These are phyloP conservation scores for Etia nguti DNA, from an alignment of 2,113 vertebrate genomes.

Conservation along the genomic window DNA sequence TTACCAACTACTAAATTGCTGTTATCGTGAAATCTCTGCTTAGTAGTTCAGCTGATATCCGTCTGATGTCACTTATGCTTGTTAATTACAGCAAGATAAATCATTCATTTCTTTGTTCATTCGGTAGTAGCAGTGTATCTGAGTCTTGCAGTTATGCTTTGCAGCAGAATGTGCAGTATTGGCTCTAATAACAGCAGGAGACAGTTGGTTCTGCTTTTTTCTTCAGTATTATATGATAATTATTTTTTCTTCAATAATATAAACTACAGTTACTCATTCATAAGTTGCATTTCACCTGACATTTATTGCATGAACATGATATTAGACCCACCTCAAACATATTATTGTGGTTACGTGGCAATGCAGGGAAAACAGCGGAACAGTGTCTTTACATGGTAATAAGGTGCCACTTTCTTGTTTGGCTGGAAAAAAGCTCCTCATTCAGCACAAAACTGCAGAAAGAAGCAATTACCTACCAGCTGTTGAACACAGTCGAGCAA, in stretches of 20 bases:
- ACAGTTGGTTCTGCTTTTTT: neutral
- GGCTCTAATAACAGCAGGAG: neutral
- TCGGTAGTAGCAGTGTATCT: fast-evolving
- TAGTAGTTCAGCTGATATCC: neutral
- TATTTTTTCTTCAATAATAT: neutral
- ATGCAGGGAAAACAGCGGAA: neutral
- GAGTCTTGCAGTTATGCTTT: neutral
- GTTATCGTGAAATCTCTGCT: neutral
- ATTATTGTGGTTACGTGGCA: neutral
- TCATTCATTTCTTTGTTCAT: neutral
- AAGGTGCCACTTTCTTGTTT: neutral
- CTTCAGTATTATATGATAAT: neutral
- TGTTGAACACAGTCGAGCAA: neutral
- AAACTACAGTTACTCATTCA: neutral
- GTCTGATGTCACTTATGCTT: neutral
- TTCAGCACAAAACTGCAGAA: neutral
- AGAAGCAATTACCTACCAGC: neutral
- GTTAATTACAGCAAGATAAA: neutral
- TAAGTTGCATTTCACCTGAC: neutral
- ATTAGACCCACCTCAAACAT: neutral
- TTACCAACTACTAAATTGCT: neutral
- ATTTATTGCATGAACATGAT: neutral
- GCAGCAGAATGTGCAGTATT: neutral
- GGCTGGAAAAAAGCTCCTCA: neutral
- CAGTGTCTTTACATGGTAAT: neutral